These are phyloP conservation scores for Balaeniceps rex DNA, from an alignment of 2,113 vertebrate genomes.

Conservation along the genomic window DNA sequence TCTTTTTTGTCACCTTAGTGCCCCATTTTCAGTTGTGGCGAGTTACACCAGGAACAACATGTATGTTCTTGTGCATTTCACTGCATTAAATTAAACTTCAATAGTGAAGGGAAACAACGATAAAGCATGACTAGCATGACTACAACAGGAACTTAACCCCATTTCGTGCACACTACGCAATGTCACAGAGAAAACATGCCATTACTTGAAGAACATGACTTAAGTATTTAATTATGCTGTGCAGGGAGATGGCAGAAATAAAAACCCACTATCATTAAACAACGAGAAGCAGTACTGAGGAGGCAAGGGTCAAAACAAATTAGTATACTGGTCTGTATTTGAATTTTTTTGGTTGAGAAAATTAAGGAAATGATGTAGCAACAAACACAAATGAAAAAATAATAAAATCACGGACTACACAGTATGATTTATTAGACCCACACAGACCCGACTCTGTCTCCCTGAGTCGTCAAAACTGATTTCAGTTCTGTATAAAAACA, in stretches of 20 bases:
- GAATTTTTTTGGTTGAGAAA: not conserved
- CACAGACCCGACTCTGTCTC: not conserved
- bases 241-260: not conserved
- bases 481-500: not conserved
- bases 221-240: not conserved
- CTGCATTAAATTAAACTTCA: not conserved
- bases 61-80: not conserved
- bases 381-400: conserved; percentile 17
- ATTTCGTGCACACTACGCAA: not conserved
- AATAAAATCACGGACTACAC: not conserved
- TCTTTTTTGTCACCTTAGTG: not conserved
- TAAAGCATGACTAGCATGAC: not conserved
- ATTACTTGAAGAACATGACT: not conserved
- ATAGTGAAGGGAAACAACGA: not conserved
- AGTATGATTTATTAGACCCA: not conserved
- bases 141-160: not conserved
- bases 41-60: not conserved
- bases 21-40: not conserved
- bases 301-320: conserved; percentile 6
- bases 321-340: not conserved
- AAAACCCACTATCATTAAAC: not conserved
- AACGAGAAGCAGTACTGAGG: not conserved
- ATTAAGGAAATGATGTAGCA: conserved; percentile 37
- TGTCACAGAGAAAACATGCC: not conserved
- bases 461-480: not conserved